A percentile compares a stretch with the other conserved stretches of the same genome.
phyloP scores from a whole-genome alignment of 2,888 invertebrate genomes.

The Meiosimyza decipiens region DNA sequence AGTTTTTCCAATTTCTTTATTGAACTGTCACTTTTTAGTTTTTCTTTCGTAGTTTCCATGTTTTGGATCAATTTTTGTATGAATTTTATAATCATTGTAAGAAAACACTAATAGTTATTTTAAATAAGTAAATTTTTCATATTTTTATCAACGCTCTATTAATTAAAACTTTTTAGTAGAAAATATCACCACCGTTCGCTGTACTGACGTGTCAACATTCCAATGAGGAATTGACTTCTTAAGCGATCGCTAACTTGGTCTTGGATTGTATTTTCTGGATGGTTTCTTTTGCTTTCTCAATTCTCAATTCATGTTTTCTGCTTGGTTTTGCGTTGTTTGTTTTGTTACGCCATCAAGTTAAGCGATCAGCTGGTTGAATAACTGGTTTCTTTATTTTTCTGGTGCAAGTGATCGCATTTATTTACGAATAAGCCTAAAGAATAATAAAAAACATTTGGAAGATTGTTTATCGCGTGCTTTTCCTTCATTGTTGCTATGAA shows the following conservation, averaged over 20 bases:
- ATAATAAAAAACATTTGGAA: too few species aligned
- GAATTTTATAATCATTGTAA: neutral
- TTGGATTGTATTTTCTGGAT: neutral
- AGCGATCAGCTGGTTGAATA: slow-evolving; percentile 1
- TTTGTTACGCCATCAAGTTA: too few species aligned
- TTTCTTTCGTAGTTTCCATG: neutral
- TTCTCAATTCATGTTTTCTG: neutral
- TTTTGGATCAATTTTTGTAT: neutral
- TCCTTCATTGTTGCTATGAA: too few species aligned
- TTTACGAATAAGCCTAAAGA: too few species aligned
- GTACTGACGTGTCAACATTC: slow-evolving; percentile 34
- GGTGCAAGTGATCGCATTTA: neutral
- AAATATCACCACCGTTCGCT: slow-evolving; percentile 8
- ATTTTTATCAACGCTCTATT: neutral
- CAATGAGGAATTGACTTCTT: neutral
- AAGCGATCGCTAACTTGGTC: neutral
- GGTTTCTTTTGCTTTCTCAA: neutral
- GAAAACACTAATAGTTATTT: neutral
- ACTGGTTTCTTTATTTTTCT: neutral
- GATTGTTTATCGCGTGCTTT: too few species aligned
- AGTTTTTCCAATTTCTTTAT: neutral
- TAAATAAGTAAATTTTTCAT: neutral
- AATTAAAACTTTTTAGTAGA: neutral
- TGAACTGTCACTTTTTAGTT: neutral
- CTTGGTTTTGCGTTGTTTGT: neutral